Evolutionary conservation across 2,888 invertebrate genomes (phyloP).

Genomic region (Cephonodes hylas): DNA sequence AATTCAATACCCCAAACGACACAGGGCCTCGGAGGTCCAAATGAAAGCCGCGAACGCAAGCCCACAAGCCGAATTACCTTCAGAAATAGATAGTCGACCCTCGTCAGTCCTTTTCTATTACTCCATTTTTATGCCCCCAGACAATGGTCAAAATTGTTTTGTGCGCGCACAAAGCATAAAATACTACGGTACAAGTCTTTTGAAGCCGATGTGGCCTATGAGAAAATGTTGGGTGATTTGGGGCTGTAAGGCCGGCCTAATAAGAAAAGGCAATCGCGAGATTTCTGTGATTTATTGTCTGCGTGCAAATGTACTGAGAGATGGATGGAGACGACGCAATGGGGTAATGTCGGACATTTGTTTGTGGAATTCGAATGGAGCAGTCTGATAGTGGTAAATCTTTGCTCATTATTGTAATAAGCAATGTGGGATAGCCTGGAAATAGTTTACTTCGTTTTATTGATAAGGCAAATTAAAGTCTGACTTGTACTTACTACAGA

Average conservation of each 20-base stretch:
- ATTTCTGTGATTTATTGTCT: not conserved
- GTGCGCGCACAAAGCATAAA: conserved; percentile 17
- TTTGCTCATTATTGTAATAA: not conserved
- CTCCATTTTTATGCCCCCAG: conserved; percentile 27
- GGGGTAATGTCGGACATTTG: not conserved
- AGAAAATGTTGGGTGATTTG: conserved; percentile 5
- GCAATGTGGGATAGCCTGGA: no score
- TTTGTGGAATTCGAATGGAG: not conserved
- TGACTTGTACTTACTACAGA: no score
- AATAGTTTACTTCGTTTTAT: no score
- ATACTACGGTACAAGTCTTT: conserved; percentile 13
- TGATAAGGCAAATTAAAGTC: no score
- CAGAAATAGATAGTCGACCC: conserved; percentile 43
- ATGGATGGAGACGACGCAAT: not conserved
- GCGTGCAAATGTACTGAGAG: not conserved
- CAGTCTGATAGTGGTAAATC: not conserved
- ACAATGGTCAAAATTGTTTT: conserved; percentile 21
- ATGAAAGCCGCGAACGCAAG: not conserved
- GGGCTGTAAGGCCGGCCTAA: not conserved
- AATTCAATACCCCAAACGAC: conserved; percentile 9
- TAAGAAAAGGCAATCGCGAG: conserved; percentile 6
- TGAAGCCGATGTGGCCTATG: conserved; percentile 1
- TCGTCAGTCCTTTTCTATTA: conserved; percentile 40
- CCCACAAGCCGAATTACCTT: conserved; percentile 32
- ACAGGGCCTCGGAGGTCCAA: not conserved